Evolutionary conservation across 2,113 vertebrate genomes (phyloP).

Genomic region (Capreolus pygargus): DNA sequence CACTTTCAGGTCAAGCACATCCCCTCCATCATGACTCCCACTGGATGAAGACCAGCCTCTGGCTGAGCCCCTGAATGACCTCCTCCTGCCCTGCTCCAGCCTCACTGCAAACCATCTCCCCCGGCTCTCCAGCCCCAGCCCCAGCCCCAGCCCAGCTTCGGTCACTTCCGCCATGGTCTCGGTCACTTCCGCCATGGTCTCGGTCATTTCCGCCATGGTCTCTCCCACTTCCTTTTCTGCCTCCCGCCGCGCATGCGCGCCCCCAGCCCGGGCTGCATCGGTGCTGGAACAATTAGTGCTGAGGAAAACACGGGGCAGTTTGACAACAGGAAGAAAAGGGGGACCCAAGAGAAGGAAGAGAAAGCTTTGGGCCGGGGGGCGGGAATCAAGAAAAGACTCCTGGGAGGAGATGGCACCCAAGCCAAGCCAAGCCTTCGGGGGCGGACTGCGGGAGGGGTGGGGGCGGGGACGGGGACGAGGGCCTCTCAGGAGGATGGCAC

Average conservation of each 20-base stretch:
- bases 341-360: neutral
- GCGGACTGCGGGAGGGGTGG: neutral
- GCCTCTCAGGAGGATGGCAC: neutral
- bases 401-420: neutral
- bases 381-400: neutral
- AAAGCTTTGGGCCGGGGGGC: neutral
- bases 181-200: neutral
- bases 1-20: neutral
- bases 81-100: neutral
- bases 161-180: neutral
- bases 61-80: neutral
- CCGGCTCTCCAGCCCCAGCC: neutral
- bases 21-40: neutral
- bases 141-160: accelerated
- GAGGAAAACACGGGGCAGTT: neutral
- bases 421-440: neutral
- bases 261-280: neutral
- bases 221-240: neutral
- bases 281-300: neutral
- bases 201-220: neutral
- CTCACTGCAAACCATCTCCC: neutral
- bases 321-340: neutral
- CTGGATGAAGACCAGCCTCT: neutral
- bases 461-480: accelerated
- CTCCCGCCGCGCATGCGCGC: neutral